phyloP scores from a whole-genome alignment of 2,888 invertebrate genomes.

The Dicyrtomina minuta region DNA sequence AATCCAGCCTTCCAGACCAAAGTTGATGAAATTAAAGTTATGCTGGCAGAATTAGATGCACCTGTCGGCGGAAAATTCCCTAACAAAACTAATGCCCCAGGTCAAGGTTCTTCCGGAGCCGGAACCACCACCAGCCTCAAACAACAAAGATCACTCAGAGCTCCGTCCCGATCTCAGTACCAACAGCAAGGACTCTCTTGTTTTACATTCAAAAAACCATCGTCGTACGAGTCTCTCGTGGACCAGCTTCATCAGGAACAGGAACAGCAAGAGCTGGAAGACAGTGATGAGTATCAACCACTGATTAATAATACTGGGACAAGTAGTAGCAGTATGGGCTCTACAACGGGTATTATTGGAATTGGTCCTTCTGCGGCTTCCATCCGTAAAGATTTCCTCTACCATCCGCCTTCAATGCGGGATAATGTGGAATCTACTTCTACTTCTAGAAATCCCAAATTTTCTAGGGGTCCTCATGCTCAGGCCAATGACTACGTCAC shows the following conservation, averaged over 20 bases:
- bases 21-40: conserved; percentile 49
- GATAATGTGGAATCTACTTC: no score
- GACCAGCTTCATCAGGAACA: conserved; percentile 41
- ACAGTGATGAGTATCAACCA: conserved; percentile 4
- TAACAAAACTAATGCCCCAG: neutral
- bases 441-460: neutral
- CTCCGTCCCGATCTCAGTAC: conserved; percentile 48
- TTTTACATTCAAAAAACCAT: conserved; percentile 51
- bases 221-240: conserved; percentile 50
- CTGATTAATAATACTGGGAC: neutral
- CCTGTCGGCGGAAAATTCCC: conserved; percentile 23
- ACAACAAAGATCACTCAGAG: conserved; percentile 50
- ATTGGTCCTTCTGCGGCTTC: neutral
- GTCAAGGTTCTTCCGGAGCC: neutral
- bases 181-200: conserved; percentile 48
- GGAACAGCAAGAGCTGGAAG: conserved; percentile 17
- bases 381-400: neutral
- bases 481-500: conserved; percentile 49
- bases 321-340: no score
- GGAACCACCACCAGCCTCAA: conserved; percentile 28
- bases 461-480: neutral
- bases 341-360: conserved; percentile 26
- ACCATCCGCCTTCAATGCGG: neutral
- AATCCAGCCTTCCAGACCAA: conserved; percentile 34
- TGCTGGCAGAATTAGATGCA: conserved; percentile 48